phyloP scores from a whole-genome alignment of 2,888 invertebrate species.

The Theristus sp. region DNA sequence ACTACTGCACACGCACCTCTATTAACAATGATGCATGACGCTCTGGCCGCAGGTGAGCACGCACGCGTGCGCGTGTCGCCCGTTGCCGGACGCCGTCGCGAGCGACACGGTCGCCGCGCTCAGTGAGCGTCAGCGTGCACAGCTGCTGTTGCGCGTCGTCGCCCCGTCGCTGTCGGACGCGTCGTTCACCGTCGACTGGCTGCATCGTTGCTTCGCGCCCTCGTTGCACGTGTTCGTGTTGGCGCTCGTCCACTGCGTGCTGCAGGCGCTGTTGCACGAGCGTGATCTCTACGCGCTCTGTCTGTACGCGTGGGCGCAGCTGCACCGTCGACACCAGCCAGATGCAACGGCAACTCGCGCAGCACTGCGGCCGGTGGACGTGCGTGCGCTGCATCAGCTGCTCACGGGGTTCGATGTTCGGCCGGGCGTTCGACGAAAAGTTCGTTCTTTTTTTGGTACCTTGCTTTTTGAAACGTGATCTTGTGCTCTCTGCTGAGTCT shows the following conservation, averaged over 20 bases:
- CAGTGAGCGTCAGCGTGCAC: background rate
- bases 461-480: too few species aligned
- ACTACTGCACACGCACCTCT: background rate
- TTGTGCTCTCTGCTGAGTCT: too few species aligned
- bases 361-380: background rate
- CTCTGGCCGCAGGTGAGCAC: background rate
- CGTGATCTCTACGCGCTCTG: background rate
- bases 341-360: background rate
- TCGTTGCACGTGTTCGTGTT: background rate
- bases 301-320: background rate
- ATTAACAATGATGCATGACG: background rate
- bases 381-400: background rate
- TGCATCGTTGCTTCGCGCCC: background rate
- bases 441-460: too few species aligned
- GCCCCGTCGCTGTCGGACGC: background rate
- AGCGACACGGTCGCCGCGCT: background rate
- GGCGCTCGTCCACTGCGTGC: background rate
- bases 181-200: background rate
- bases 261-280: background rate
- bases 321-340: background rate
- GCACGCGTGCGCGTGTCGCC: background rate
- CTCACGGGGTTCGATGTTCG: background rate
- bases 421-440: background rate
- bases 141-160: background rate
- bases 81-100: background rate